These are phyloP conservation scores for Synergus gifuensis DNA, from an alignment of 2,888 invertebrate species.

Conservation along the genomic window DNA sequence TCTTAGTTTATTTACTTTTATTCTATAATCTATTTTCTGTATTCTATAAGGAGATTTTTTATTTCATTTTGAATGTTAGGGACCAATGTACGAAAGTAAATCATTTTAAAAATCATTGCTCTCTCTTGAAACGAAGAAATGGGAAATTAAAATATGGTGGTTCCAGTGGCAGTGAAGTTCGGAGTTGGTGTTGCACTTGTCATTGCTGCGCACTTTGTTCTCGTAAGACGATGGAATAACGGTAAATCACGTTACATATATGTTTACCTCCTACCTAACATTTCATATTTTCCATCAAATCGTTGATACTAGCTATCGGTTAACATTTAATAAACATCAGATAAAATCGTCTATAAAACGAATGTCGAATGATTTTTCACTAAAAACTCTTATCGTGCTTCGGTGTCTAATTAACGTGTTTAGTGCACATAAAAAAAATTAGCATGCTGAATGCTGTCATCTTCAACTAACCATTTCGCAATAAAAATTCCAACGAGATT, in stretches of 20 bases:
- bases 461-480: conserved; percentile 47
- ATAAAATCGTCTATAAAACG: not conserved
- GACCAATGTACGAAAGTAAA: not conserved
- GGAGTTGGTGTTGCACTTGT: conserved; percentile 91
- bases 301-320: not conserved
- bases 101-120: conserved; percentile 40
- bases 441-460: conserved; percentile 56
- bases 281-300: conserved; percentile 19
- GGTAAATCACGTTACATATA: conserved; percentile 80
- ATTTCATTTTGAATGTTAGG: conserved; percentile 8
- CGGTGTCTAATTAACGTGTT: conserved; percentile 46
- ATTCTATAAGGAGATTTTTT: not conserved
- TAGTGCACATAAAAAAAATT: conserved; percentile 57
- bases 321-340: not conserved
- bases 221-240: conserved; percentile 87
- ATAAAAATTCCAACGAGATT: not conserved
- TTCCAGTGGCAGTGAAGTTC: conserved; percentile 93
- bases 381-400: conserved; percentile 20
- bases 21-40: not conserved
- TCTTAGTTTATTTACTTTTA: conserved; percentile 51
- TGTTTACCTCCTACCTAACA: conserved; percentile 37
- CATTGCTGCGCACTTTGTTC: conserved; percentile 91
- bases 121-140: conserved; percentile 48
- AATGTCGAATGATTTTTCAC: conserved; percentile 19
- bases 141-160: conserved; percentile 69